Percentiles rank a stretch among this genome's conserved stretches.
phyloP scores from a whole-genome alignment of 2,888 invertebrate species.

The Phyto melanocephala region DNA sequence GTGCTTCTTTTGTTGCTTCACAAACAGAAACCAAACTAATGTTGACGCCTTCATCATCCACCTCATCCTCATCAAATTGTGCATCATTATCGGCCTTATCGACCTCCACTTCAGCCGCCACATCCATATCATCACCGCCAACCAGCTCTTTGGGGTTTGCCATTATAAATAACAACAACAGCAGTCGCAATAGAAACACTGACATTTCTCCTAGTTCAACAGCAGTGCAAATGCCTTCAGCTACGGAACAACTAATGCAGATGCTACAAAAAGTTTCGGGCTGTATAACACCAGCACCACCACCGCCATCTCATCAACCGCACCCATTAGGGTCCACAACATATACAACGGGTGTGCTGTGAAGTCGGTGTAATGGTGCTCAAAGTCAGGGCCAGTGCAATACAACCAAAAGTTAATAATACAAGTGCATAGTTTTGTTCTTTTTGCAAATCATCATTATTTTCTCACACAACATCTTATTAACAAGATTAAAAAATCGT shows the following conservation, averaged over 20 bases:
- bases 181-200: conserved; percentile 11
- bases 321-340: conserved; percentile 19
- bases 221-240: conserved; percentile 70
- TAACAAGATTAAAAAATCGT: not conserved
- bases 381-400: conserved; percentile 58
- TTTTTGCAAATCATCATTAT: not conserved
- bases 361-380: conserved; percentile 56
- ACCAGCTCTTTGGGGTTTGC: conserved; percentile 63
- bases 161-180: conserved; percentile 34
- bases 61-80: conserved; percentile 58
- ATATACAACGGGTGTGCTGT: conserved; percentile 59
- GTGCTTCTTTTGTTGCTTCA: conserved; percentile 78
- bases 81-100: conserved; percentile 48
- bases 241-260: conserved; percentile 77
- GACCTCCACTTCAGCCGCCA: conserved; percentile 72
- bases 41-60: conserved; percentile 75
- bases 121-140: conserved; percentile 75
- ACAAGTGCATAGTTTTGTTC: no score
- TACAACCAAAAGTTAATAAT: conserved; percentile 12
- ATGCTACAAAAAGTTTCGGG: conserved; percentile 77
- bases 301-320: conserved; percentile 42
- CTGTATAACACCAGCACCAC: conserved; percentile 58
- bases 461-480: not conserved
- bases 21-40: conserved; percentile 78
- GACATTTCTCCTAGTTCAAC: conserved; percentile 15